Conservation (phyloP, 1,140 invertebrate species). For the Caenorhabditis latens region DNA sequence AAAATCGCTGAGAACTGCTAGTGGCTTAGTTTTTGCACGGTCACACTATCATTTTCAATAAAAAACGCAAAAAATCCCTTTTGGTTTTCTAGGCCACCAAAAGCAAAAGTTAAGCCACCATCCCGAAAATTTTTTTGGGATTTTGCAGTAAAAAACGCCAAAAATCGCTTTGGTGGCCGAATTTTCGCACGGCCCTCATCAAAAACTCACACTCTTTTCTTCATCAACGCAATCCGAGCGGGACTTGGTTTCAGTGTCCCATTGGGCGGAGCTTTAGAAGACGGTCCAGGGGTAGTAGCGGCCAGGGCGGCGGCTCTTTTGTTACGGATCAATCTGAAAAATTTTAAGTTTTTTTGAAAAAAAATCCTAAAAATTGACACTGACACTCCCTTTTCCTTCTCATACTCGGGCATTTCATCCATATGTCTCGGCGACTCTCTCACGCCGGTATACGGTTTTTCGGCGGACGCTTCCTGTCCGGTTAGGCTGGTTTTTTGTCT, state of each 20-base stretch:
- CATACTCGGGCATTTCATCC: slow-evolving; percentile 10
- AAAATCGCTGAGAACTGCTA: too few relatives aligned
- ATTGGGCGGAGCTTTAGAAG: background rate
- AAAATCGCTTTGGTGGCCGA: too few relatives aligned
- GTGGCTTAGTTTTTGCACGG: too few relatives aligned
- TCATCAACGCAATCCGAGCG: background rate
- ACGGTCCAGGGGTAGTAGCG: background rate
- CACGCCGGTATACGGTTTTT: background rate
- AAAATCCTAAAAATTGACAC: background rate
- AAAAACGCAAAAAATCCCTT: too few relatives aligned
- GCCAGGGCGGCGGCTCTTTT: background rate
- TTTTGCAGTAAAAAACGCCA: too few relatives aligned
- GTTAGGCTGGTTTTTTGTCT: slow-evolving; percentile 10
- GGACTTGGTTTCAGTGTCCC: background rate
- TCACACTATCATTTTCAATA: too few relatives aligned
- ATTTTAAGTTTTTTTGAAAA: background rate
- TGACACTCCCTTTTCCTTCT: slow-evolving; percentile 22
- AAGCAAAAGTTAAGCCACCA: too few relatives aligned
- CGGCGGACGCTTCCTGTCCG: background rate
- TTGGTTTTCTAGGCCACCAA: too few relatives aligned
- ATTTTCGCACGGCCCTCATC: too few relatives aligned
- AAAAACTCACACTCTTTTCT: slow-evolving; percentile 16
- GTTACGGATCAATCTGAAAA: slow-evolving; percentile 20
- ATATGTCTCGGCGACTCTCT: background rate
- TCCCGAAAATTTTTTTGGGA: too few relatives aligned